phyloP scores from a whole-genome alignment of 2,113 vertebrate species.

The Psilopogon haemacephalus region DNA sequence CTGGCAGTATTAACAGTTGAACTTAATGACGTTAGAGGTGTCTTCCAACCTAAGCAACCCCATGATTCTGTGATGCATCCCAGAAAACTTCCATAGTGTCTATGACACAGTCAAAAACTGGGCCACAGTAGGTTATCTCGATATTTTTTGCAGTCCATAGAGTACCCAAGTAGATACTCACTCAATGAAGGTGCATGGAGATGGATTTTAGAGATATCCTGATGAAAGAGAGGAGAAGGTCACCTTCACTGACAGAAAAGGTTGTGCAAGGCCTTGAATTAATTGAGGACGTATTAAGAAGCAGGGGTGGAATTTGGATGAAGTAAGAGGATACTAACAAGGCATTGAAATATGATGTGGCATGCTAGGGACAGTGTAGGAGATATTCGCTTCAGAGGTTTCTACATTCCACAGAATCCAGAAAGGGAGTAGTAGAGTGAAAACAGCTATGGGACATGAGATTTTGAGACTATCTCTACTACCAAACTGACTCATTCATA shows the following conservation, averaged over 20 bases:
- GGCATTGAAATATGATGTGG: not conserved
- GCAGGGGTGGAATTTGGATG: not conserved
- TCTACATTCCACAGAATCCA: not conserved
- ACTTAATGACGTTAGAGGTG: no score
- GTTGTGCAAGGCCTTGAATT: not conserved
- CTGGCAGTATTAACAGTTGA: no score
- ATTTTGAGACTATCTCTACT: not conserved
- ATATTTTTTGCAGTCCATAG: not conserved
- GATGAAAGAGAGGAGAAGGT: not conserved
- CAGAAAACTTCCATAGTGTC: not conserved
- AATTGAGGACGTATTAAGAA: not conserved
- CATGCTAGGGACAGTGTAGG: fast-evolving
- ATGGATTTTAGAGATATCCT: not conserved
- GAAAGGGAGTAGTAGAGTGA: not conserved
- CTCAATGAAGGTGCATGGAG: not conserved
- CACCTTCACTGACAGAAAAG: not conserved
- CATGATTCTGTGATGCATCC: not conserved
- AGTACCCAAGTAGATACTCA: not conserved
- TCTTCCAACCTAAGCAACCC: no score
- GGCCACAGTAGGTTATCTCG: not conserved
- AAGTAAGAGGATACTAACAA: not conserved
- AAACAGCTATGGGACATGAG: fast-evolving
- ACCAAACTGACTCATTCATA: fast-evolving
- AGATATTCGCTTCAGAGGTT: not conserved
- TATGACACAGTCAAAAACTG: fast-evolving